phyloP scores from a whole-genome alignment of 2,888 invertebrate genomes.

The Aquatica leii region DNA sequence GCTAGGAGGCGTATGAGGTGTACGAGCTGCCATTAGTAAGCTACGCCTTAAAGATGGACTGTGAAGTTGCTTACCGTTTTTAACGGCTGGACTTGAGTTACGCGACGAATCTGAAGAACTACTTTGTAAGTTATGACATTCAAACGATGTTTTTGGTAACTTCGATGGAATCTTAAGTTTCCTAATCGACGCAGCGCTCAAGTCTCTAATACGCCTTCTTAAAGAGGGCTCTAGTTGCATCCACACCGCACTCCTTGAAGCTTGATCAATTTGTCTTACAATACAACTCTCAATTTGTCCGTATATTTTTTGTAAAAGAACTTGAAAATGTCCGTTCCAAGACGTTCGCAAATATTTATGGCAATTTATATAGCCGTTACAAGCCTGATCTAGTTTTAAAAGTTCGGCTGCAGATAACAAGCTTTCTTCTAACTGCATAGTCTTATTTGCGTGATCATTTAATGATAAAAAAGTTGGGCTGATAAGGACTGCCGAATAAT shows the following conservation, averaged over 20 bases:
- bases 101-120: slow-evolving; percentile 69
- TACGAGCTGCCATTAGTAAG: slow-evolving; percentile 64
- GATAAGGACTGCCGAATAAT: slow-evolving; percentile 78
- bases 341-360: slow-evolving; percentile 55
- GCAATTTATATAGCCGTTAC: slow-evolving; percentile 74
- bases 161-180: slow-evolving; percentile 47
- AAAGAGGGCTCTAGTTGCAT: slow-evolving; percentile 49
- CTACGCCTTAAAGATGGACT: slow-evolving; percentile 63
- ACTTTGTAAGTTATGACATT: slow-evolving; percentile 42
- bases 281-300: slow-evolving; percentile 75
- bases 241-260: slow-evolving; percentile 46
- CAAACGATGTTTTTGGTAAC: slow-evolving; percentile 45
- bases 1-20: slow-evolving; percentile 64
- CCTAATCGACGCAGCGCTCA: slow-evolving; percentile 56
- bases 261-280: slow-evolving; percentile 66
- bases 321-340: slow-evolving; percentile 53
- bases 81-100: slow-evolving; percentile 71
- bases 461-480: slow-evolving; percentile 67
- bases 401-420: slow-evolving; percentile 80
- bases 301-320: slow-evolving; percentile 69
- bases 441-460: slow-evolving; percentile 65
- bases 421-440: slow-evolving; percentile 69
- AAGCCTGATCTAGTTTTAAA: slow-evolving; percentile 83
- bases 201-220: slow-evolving; percentile 70
- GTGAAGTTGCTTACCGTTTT: slow-evolving; percentile 38